phyloP scores from a whole-genome alignment of 2,797 vertebrate genomes.

The Jordanella pulchra region DNA sequence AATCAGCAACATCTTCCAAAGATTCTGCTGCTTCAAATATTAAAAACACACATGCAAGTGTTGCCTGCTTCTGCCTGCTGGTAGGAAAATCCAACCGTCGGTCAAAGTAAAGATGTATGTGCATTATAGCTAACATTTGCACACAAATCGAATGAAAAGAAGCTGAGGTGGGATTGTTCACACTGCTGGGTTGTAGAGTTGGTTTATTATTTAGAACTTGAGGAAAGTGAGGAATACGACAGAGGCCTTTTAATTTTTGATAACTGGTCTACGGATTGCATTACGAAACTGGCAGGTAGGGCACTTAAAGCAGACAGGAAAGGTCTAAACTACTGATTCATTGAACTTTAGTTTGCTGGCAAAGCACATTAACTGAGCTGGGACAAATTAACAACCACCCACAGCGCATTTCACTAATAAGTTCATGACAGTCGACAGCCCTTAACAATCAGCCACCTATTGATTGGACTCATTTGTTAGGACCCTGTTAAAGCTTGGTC shows the following conservation, averaged over 20 bases:
- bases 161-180: constrained; percentile 3
- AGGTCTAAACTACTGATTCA: constrained; percentile 38
- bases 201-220: constrained; percentile 36
- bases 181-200: constrained; percentile 14
- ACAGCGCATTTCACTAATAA: constrained; percentile 69
- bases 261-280: constrained; percentile 11
- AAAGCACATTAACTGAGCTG: constrained; percentile 58
- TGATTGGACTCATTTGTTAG: constrained; percentile 66
- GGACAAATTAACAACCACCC: constrained; percentile 61
- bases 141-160: constrained; percentile 2
- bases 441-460: constrained; percentile 68
- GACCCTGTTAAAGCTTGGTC: constrained; percentile 50
- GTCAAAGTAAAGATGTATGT: background rate
- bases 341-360: constrained; percentile 57
- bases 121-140: background rate
- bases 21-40: constrained; percentile 30
- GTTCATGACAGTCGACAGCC: constrained; percentile 68
- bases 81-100: constrained; percentile 9
- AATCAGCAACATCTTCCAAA: constrained; percentile 23
- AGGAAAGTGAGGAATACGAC: constrained; percentile 7
- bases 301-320: constrained; percentile 21
- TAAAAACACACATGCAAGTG: constrained; percentile 6
- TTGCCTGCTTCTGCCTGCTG: constrained; percentile 11
- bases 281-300: constrained; percentile 27
- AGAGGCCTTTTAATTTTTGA: constrained; percentile 13